phyloP scores from a whole-genome alignment of 2,888 invertebrate species.

The Mechanitis mazaeus region DNA sequence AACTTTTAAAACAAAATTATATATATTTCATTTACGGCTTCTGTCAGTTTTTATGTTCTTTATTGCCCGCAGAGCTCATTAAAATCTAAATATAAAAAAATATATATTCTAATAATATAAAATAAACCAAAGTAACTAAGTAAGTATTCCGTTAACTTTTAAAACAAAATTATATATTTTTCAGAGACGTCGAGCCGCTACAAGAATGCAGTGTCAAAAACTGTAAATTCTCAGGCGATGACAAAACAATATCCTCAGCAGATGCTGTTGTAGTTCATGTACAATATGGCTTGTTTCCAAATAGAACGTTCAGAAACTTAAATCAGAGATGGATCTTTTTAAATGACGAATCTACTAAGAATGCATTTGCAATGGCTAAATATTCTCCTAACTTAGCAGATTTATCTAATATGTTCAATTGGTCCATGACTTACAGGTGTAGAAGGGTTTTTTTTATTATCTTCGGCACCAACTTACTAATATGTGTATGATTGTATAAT shows the following conservation, averaged over 20 bases:
- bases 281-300: constrained; percentile 56
- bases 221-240: constrained; percentile 77
- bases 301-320: constrained; percentile 39
- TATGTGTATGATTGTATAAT: background rate
- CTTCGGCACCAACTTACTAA: background rate
- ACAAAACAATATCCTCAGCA: constrained; percentile 61
- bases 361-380: constrained; percentile 70
- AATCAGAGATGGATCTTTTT: constrained; percentile 82
- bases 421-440: constrained; percentile 82
- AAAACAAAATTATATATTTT: too few relatives aligned
- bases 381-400: constrained; percentile 47
- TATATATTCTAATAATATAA: too few relatives aligned
- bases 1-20: too few relatives aligned
- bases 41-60: too few relatives aligned
- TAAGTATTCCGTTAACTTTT: too few relatives aligned
- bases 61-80: too few relatives aligned
- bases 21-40: too few relatives aligned
- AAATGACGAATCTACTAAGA: constrained; percentile 80
- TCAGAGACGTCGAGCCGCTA: constrained; percentile 61
- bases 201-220: constrained; percentile 77
- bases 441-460: background rate
- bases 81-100: too few relatives aligned
- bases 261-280: constrained; percentile 79
- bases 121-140: too few relatives aligned
- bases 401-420: constrained; percentile 80